Evolutionary conservation across 2,888 invertebrate species (phyloP).

Genomic region (Sericinus montela): DNA sequence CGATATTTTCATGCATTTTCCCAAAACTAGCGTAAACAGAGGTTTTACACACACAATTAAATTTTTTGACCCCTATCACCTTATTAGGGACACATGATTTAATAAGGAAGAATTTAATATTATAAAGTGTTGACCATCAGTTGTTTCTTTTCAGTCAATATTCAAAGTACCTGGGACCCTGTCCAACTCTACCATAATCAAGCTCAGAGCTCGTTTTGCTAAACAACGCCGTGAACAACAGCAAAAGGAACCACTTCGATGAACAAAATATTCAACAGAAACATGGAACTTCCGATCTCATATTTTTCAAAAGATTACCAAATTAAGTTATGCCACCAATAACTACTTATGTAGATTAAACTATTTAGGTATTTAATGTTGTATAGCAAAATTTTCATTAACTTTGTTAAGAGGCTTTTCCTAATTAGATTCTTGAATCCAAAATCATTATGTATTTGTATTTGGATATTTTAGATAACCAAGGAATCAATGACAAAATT

Average conservation of each 20-base stretch:
- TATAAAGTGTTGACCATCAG: too few species aligned
- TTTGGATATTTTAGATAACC: not conserved
- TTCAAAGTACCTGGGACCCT: constrained; percentile 90
- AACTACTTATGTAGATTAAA: constrained; percentile 18
- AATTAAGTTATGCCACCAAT: constrained; percentile 26
- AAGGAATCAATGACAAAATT: not conserved
- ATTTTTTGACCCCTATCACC: too few species aligned
- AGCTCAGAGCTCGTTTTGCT: constrained; percentile 79
- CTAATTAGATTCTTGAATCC: not conserved
- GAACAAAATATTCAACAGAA: constrained; percentile 30
- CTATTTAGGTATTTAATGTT: not conserved
- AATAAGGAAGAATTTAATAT: too few species aligned
- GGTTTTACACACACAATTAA: too few species aligned
- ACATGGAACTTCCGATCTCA: constrained; percentile 54
- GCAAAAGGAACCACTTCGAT: constrained; percentile 60
- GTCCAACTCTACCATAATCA: constrained; percentile 82
- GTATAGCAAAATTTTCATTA: too few species aligned
- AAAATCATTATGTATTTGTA: not conserved
- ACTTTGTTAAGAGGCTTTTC: too few species aligned
- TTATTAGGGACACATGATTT: too few species aligned
- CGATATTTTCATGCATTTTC: too few species aligned
- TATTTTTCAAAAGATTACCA: constrained; percentile 35
- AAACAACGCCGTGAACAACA: constrained; percentile 75
- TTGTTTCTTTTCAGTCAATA: constrained; percentile 81
- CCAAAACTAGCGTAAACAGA: too few species aligned